phyloP scores from a whole-genome alignment of 2,113 vertebrate species.

The Oncorhynchus clarkii region DNA sequence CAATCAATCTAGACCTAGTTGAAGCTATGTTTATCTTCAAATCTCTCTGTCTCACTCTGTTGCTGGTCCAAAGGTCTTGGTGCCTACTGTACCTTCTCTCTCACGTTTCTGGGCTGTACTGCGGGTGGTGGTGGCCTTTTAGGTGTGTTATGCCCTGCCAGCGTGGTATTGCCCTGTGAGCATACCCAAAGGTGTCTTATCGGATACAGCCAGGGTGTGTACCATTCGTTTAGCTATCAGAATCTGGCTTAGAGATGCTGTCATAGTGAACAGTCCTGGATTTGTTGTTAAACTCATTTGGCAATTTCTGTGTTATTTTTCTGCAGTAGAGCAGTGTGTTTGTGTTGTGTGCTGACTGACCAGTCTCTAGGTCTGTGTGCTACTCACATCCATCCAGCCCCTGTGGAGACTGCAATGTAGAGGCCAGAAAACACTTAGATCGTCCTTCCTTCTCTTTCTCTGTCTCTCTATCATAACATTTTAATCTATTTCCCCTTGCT shows the following conservation, averaged over 20 bases:
- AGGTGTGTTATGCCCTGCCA: neutral
- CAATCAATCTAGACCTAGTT: too few relatives aligned
- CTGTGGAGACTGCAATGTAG: neutral
- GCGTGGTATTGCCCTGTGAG: slow-evolving; percentile 8
- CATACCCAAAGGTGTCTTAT: neutral
- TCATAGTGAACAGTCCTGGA: neutral
- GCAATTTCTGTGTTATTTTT: neutral
- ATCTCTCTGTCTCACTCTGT: neutral
- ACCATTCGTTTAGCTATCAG: slow-evolving; percentile 1
- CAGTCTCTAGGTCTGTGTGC: neutral
- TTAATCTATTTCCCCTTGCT: too few relatives aligned
- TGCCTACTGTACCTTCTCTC: neutral
- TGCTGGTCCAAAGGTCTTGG: neutral
- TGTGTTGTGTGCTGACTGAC: neutral
- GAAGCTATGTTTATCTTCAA: neutral
- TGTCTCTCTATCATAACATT: neutral
- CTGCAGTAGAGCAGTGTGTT: neutral
- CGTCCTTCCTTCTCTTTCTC: slow-evolving; percentile 1
- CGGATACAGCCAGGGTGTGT: neutral
- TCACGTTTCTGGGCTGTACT: slow-evolving; percentile 2
- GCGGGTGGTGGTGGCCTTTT: neutral
- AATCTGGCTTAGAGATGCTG: neutral
- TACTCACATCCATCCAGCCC: neutral
- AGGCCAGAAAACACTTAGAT: neutral
- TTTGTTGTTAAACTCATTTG: neutral